Conservation (phyloP, 2,888 invertebrate genomes). For the Loripinus fragilis region DNA sequence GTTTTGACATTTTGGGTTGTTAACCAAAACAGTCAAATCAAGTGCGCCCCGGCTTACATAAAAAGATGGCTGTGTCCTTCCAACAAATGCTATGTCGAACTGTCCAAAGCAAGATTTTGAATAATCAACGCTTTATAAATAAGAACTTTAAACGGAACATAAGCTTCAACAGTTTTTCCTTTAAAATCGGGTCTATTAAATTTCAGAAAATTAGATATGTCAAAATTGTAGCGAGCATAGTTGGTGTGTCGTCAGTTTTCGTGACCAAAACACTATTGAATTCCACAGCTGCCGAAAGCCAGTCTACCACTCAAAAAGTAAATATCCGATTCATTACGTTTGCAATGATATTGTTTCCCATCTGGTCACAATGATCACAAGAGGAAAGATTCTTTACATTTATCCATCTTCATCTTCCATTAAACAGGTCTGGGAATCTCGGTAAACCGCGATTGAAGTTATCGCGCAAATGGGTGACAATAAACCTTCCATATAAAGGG, state of each 20-base stretch:
- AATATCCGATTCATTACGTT: no score
- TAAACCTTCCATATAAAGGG: no score
- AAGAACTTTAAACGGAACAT: background rate
- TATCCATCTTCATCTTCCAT: no score
- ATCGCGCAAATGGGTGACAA: no score
- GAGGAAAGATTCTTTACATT: no score
- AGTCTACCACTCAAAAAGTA: no score
- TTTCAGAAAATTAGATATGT: background rate
- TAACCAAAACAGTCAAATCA: no score
- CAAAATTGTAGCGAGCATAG: constrained; percentile 20
- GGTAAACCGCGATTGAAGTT: no score
- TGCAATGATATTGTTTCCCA: no score
- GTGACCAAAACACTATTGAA: constrained; percentile 26
- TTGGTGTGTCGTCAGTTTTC: constrained; percentile 44
- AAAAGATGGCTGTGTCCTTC: constrained; percentile 68
- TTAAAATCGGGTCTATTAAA: background rate
- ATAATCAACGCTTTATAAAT: background rate
- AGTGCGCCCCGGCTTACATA: constrained; percentile 9
- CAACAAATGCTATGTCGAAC: constrained; percentile 4
- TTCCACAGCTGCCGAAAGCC: background rate
- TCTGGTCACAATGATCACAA: no score
- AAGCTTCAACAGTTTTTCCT: background rate
- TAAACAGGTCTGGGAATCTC: no score
- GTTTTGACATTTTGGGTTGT: no score
- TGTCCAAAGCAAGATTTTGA: background rate